phyloP scores from a whole-genome alignment of 2,113 vertebrate genomes.

The Dissostichus mawsoni region DNA sequence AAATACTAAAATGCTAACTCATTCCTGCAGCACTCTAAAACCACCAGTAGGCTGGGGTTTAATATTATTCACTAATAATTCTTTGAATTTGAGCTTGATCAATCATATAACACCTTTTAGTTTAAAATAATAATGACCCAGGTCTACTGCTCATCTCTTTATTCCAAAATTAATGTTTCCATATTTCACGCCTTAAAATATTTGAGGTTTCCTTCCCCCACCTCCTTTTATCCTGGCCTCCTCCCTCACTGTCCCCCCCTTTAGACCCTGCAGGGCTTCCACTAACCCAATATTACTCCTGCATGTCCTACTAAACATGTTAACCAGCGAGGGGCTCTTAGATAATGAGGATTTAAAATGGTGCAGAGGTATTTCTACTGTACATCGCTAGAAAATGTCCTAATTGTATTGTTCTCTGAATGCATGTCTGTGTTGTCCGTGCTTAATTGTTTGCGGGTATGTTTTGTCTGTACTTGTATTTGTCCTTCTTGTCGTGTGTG shows the following conservation, averaged over 20 bases:
- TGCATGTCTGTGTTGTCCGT: constrained; percentile 71
- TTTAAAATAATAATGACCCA: neutral
- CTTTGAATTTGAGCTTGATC: neutral
- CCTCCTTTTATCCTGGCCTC: neutral
- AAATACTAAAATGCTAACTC: too few species aligned
- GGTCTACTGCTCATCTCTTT: constrained; percentile 12
- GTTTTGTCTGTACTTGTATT: constrained; percentile 64
- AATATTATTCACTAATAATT: constrained; percentile 10
- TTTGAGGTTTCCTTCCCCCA: neutral
- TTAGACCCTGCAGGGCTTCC: constrained; percentile 29
- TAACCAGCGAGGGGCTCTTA: constrained; percentile 75
- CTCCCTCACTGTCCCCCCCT: constrained; percentile 11
- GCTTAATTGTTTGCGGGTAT: constrained; percentile 67
- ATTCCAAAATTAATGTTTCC: neutral
- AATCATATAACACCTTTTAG: neutral
- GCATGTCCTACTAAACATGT: constrained; percentile 65
- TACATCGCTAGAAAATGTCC: constrained; percentile 39
- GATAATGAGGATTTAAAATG: constrained; percentile 23
- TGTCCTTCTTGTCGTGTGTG: constrained; percentile 32
- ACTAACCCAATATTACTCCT: constrained; percentile 40
- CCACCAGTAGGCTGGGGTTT: constrained; percentile 10
- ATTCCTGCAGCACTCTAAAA: neutral
- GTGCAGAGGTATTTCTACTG: constrained; percentile 30
- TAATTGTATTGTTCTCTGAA: constrained; percentile 69
- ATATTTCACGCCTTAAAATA: neutral